Base-by-base conservation (phyloP, 2,797 vertebrate species). In the Podarcis lilfordi region DNA sequence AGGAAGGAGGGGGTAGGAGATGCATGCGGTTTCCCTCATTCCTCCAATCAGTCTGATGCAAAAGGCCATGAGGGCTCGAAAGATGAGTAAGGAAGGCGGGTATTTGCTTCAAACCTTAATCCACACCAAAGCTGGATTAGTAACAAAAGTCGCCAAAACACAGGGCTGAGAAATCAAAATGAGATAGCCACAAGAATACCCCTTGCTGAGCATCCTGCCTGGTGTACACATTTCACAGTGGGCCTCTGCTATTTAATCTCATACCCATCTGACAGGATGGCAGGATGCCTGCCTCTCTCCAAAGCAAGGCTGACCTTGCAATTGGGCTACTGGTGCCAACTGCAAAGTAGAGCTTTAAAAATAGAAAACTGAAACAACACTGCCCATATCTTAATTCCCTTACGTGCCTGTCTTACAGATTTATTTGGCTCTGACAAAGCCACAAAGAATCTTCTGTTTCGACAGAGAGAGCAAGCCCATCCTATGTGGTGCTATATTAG, bases 241-340 rank as follows among this genome's bases (percentile, higher is more conserved):
- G 82, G 72, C 92, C 85, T 85, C 0, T 85, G 85, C 85, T 89
- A 35, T 88, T 76, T 79, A 90, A 43, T 75, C 72, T 82, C 75
- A 7, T 87, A 88, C 66, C 91, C 94, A 95, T 94, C 93, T 95
- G 94, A 95, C 89, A 90, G 69, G 59, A 82, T 91, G 92, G 91
- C 93, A 85, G 55, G 2, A 72, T 80, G 92, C 92, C 93, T 85
- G 59, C 45, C 81, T 61, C 40, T 11, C 40, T 79, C 87, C 89
- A 15, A 84, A 94, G 89, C 89, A 94, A 91, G 88, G 92, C 84
- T 88, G 91, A 89, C 92, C 93, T 92, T 95, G 90, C 90, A 93
- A 85, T 76, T 90, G 23, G 10, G 87, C 43, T 55, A 66, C 0
- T 83, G 45, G 4, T 91, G 92, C 90, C 93, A 94, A 91, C 86